phyloP scores from a whole-genome alignment of 2,888 invertebrate genomes.

The Dasysyrphus tricinctus region DNA sequence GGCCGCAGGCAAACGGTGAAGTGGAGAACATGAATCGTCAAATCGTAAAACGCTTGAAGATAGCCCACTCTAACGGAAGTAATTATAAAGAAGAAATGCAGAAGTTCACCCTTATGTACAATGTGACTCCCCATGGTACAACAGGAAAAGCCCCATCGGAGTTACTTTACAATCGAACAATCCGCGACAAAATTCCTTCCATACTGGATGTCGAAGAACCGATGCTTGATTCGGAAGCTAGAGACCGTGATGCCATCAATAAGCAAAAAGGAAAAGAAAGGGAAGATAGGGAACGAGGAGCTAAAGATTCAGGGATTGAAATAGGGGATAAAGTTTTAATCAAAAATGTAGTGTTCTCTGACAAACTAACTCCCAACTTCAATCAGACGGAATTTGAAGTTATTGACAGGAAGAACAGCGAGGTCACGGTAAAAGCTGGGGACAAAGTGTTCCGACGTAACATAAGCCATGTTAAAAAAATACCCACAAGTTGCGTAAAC shows the following conservation, averaged over 20 bases:
- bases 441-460: too few species aligned
- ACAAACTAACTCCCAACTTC: slow-evolving; percentile 61
- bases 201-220: slow-evolving; percentile 22
- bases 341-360: slow-evolving; percentile 40
- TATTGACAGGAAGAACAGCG: too few species aligned
- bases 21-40: slow-evolving; percentile 66
- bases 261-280: slow-evolving; percentile 40
- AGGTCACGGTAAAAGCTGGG: too few species aligned
- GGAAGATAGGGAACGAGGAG: slow-evolving; percentile 17
- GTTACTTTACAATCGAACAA: slow-evolving; percentile 62
- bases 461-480: too few species aligned
- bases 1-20: slow-evolving; percentile 68
- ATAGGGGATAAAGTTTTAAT: slow-evolving; percentile 30
- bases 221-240: slow-evolving; percentile 30
- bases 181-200: slow-evolving; percentile 49
- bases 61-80: too few species aligned
- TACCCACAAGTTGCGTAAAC: too few species aligned
- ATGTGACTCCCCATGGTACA: slow-evolving; percentile 68
- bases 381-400: slow-evolving; percentile 39
- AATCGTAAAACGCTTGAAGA: slow-evolving; percentile 65
- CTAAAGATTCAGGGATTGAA: slow-evolving; percentile 13
- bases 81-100: slow-evolving; percentile 68
- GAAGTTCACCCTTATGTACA: slow-evolving; percentile 70
- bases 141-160: too few species aligned
- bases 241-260: slow-evolving; percentile 22